Conservation (phyloP, 2,113 vertebrate species). For the Rousettus leschenaultii region DNA sequence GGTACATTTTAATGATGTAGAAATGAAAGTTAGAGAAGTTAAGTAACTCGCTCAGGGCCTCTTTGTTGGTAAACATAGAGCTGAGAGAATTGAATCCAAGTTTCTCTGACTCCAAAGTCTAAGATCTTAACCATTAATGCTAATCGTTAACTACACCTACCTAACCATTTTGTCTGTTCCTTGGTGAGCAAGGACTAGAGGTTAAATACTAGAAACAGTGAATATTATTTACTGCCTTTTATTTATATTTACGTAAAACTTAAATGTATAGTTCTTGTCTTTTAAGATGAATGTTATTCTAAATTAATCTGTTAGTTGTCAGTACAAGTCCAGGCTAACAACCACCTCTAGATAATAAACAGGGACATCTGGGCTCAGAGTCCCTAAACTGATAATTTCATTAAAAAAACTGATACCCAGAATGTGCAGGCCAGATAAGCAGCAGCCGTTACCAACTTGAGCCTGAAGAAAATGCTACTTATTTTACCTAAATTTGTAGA, state of each 20-base stretch:
- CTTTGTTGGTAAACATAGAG: background rate
- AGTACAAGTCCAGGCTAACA: background rate
- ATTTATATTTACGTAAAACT: background rate
- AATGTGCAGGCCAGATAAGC: slow-evolving; percentile 24
- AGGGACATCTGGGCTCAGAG: background rate
- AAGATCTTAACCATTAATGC: slow-evolving; percentile 4
- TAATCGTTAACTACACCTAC: slow-evolving; percentile 56
- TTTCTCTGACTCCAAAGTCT: slow-evolving; percentile 30
- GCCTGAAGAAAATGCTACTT: background rate
- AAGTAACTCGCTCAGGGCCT: background rate
- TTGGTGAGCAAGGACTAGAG: background rate
- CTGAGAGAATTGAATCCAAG: background rate
- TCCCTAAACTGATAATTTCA: slow-evolving; percentile 13
- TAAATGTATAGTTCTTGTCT: background rate
- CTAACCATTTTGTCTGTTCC: background rate
- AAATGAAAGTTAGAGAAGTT: background rate
- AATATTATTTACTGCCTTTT: background rate
- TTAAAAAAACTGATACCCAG: slow-evolving; percentile 14
- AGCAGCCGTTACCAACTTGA: background rate
- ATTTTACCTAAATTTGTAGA: background rate
- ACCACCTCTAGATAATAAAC: background rate
- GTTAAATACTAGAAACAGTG: background rate
- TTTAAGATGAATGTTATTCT: background rate
- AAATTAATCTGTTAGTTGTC: background rate
- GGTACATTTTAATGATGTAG: background rate